Evolutionary conservation across 2,888 invertebrate species (phyloP), one percentile per base, ranked within the genome.

Genomic region (Himalopsyche tibetana): DNA sequence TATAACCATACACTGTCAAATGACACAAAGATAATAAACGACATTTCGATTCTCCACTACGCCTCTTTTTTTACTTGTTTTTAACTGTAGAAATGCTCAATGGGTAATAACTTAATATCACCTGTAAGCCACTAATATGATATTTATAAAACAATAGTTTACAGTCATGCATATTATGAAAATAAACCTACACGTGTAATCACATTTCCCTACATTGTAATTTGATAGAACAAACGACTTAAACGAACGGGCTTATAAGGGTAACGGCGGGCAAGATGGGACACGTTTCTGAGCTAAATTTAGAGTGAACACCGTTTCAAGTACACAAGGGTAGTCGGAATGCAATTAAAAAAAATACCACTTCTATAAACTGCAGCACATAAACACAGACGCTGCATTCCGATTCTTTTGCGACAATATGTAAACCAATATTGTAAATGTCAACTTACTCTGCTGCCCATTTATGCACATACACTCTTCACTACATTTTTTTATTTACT

Each of bases 281-380:
- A 63, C 19, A 63, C 63, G 19, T 63, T 63, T 63, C 63, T 63
- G 19, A 63, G 63, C 63, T 63, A 63, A 63, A 63, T 63, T 63
- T 63, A 63, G 63, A 63, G 63, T 19, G 19, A 63, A 63, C 63
- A 19, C 63, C 63, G 5, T 63, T 63, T 63, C 63, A 19, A 63
- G 19, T 63, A 63, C 63, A 63, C 63, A 63, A 63, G 63, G 63
- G 63, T 63, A 63, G 11, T 28, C 3, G 63, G 63, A 63, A 63
- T 63, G 63, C 63, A 63, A 63, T 63, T 63, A 63, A 63, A 63
- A n/a, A 56, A 63, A 63, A 63, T 63, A 19, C 63, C 63, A 19
- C 63, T 63, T 63, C 19, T 19, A 63, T 63, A 63, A 63, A 63
- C 4, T 63, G 63, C 63, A 63, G 63, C 63, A 8, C n/a, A 63